Percentiles rank a stretch among this genome's conserved stretches.
Evolutionary conservation across 2,797 vertebrate species (phyloP).

Genomic region (Megaceryle alcyon): DNA sequence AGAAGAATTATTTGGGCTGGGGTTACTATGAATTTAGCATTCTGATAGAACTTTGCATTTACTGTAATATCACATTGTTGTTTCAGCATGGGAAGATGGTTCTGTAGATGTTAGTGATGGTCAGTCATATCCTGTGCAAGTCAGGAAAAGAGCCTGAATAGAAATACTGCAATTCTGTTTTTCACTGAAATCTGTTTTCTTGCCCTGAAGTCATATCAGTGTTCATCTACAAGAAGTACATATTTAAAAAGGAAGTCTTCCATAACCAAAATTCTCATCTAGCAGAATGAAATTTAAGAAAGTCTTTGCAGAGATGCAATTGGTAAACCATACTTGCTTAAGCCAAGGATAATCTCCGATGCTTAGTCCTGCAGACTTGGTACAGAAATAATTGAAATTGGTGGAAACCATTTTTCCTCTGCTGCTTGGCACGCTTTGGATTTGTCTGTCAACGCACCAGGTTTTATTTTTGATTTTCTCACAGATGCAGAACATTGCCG

Average conservation of each 20-base stretch:
- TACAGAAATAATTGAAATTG: background rate
- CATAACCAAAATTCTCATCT: background rate
- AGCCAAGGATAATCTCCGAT: background rate
- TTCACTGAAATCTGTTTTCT: background rate
- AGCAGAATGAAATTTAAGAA: background rate
- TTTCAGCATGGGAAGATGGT: background rate
- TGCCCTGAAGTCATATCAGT: background rate
- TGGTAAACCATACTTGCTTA: background rate
- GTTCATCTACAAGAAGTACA: background rate
- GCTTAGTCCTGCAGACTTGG: background rate
- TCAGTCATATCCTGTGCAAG: conserved; percentile 9
- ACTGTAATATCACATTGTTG: background rate
- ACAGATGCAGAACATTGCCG: background rate
- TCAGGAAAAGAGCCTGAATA: background rate
- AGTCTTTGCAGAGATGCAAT: background rate
- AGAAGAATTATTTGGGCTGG: background rate
- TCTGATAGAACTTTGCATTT: background rate
- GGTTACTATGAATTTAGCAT: background rate
- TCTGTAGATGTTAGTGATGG: background rate
- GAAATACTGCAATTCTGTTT: background rate
- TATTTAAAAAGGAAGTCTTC: background rate
- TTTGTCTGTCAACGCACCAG: background rate
- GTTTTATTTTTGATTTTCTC: background rate
- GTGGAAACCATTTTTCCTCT: background rate
- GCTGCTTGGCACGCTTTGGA: background rate